These are phyloP conservation scores for Styela plicata DNA, from an alignment of 23 tunicate genomes.

Conservation along the genomic window DNA sequence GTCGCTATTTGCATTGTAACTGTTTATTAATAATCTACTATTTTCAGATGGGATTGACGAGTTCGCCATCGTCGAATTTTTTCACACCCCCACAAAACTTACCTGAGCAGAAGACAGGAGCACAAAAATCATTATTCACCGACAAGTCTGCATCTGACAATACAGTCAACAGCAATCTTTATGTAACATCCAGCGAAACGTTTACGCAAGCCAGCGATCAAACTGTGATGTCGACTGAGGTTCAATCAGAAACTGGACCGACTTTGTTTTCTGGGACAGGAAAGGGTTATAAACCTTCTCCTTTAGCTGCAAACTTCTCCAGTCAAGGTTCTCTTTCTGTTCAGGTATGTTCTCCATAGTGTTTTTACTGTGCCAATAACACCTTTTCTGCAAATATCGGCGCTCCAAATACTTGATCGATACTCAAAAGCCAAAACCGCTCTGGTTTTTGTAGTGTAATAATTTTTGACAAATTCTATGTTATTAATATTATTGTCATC, in stretches of 20 bases:
- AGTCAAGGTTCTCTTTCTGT: neutral
- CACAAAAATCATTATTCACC: neutral
- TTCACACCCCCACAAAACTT: constrained; percentile 1
- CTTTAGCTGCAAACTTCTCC: neutral
- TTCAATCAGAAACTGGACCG: neutral
- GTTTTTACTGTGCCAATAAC: too few relatives aligned
- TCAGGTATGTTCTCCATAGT: neutral
- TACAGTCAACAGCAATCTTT: constrained; percentile 4
- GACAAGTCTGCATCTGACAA: neutral
- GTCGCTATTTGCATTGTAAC: too few relatives aligned
- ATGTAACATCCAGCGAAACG: neutral
- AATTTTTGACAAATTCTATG: too few relatives aligned
- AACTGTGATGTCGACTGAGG: neutral
- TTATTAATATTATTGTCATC: too few relatives aligned
- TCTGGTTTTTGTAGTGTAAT: too few relatives aligned
- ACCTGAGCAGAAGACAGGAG: neutral
- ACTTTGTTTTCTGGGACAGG: neutral
- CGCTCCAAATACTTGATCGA: too few relatives aligned
- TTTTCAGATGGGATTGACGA: neutral
- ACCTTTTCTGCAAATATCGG: too few relatives aligned
- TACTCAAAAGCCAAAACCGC: too few relatives aligned
- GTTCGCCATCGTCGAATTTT: neutral
- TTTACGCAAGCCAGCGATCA: neutral
- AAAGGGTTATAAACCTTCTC: neutral
- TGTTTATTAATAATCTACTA: too few relatives aligned